phyloP scores from a whole-genome alignment of 2,888 invertebrate genomes.

The Tuberolachnus salignus region DNA sequence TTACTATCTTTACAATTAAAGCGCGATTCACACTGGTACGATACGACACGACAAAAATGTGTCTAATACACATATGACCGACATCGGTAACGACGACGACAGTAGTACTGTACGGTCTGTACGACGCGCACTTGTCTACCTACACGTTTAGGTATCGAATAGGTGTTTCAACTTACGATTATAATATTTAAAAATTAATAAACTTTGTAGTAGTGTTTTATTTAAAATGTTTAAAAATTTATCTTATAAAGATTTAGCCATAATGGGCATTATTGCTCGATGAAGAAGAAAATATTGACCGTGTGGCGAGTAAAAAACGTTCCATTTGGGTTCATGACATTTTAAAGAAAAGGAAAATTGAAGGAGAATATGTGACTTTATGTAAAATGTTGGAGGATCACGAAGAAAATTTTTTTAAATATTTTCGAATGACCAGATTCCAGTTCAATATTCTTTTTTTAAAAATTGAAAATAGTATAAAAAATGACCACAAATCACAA shows the following conservation, averaged over 20 bases:
- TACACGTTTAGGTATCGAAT: no score
- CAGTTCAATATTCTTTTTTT: conserved; percentile 11
- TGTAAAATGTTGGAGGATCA: conserved; percentile 28
- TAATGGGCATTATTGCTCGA: conserved; percentile 29
- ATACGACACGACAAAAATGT: no score
- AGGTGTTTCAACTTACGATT: no score
- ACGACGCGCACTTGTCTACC: no score
- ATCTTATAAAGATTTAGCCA: conserved; percentile 23
- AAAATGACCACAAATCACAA: no score
- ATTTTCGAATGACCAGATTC: conserved; percentile 17
- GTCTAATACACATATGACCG: no score
- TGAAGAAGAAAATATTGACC: conserved; percentile 24
- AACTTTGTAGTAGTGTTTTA: no score
- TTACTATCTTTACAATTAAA: not conserved
- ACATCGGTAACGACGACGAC: no score
- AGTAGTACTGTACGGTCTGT: no score
- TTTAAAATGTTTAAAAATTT: no score
- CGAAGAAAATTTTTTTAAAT: conserved; percentile 21
- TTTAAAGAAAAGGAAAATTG: conserved; percentile 25
- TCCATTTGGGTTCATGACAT: conserved; percentile 14
- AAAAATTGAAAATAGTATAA: conserved; percentile 17
- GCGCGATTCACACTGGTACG: no score
- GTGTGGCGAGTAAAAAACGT: conserved; percentile 6
- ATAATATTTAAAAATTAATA: no score
- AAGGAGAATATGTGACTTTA: conserved; percentile 16